Conservation (phyloP, 1,140 invertebrate genomes). For the Pygmarrhopalites habei region DNA sequence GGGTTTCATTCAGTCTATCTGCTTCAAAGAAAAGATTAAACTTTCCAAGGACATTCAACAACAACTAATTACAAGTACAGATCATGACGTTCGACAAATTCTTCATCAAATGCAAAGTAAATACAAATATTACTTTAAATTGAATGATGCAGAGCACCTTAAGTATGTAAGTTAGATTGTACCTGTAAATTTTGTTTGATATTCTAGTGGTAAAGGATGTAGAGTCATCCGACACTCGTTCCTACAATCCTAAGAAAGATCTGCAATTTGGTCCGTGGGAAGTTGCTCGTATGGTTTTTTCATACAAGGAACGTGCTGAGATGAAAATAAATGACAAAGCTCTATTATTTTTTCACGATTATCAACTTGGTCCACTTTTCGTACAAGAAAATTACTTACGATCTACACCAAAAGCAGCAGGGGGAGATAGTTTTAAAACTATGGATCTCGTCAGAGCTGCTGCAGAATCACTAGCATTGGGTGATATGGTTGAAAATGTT, state of each 20-base stretch:
- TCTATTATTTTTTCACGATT: constrained; percentile 94
- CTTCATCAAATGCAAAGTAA: constrained; percentile 80
- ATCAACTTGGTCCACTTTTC: constrained; percentile 88
- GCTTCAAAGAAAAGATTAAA: constrained; percentile 85
- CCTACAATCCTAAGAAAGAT: constrained; percentile 59
- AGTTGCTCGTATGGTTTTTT: constrained; percentile 82
- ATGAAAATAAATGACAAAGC: constrained; percentile 81
- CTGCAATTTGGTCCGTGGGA: constrained; percentile 78
- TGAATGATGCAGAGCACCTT: no score
- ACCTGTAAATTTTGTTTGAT: no score
- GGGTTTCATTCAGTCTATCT: constrained; percentile 83
- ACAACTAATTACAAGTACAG: constrained; percentile 77
- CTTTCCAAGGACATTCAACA: constrained; percentile 65
- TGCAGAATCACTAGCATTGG: constrained; percentile 74
- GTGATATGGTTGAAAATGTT: constrained; percentile 73
- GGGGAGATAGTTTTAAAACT: constrained; percentile 43
- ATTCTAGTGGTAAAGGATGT: no score
- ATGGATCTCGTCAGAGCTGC: constrained; percentile 65
- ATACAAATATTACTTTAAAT: no score
- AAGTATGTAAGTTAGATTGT: no score
- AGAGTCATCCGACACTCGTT: no score
- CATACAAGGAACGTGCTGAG: constrained; percentile 65
- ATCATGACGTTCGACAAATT: constrained; percentile 89
- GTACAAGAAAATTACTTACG: constrained; percentile 95
- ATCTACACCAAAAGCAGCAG: constrained; percentile 54